These are phyloP conservation scores for Yponomeuta evonymella DNA, from an alignment of 2,888 invertebrate genomes.

Conservation along the genomic window DNA sequence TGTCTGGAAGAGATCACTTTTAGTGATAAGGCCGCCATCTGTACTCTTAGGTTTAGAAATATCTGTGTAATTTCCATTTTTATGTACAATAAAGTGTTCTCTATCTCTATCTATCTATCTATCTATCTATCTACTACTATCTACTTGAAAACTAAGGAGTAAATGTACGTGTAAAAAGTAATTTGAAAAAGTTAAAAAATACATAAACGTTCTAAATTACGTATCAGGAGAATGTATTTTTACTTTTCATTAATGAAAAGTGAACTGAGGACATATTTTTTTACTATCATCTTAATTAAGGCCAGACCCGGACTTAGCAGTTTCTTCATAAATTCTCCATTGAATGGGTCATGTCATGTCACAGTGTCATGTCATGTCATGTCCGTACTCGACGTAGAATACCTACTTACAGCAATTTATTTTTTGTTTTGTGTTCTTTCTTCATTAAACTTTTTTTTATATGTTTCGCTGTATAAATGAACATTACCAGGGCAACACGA, in stretches of 20 bases:
- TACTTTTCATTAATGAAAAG: background rate
- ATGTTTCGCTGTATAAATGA: conserved; percentile 3
- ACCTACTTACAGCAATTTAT: background rate
- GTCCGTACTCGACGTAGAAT: too few species aligned
- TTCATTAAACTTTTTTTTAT: conserved; percentile 1
- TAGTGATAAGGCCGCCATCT: too few species aligned
- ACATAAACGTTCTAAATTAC: background rate
- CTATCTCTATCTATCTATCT: too few species aligned
- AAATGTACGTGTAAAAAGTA: too few species aligned
- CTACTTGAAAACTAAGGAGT: too few species aligned
- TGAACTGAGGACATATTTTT: background rate
- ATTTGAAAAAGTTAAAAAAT: too few species aligned
- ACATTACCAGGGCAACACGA: conserved; percentile 3
- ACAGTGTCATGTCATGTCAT: background rate
- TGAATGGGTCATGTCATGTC: background rate
- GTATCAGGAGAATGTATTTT: background rate
- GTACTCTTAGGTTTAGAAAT: too few species aligned
- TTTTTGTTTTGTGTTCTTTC: background rate
- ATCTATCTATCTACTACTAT: too few species aligned
- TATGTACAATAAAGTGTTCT: too few species aligned
- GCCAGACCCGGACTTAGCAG: background rate
- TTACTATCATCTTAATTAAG: background rate
- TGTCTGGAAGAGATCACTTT: too few species aligned
- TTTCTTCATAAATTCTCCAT: background rate
- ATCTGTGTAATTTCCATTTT: too few species aligned